Evolutionary conservation across 2,888 invertebrate genomes (phyloP), one percentile per base, ranked within the genome.

Genomic region (Nebria salina): DNA sequence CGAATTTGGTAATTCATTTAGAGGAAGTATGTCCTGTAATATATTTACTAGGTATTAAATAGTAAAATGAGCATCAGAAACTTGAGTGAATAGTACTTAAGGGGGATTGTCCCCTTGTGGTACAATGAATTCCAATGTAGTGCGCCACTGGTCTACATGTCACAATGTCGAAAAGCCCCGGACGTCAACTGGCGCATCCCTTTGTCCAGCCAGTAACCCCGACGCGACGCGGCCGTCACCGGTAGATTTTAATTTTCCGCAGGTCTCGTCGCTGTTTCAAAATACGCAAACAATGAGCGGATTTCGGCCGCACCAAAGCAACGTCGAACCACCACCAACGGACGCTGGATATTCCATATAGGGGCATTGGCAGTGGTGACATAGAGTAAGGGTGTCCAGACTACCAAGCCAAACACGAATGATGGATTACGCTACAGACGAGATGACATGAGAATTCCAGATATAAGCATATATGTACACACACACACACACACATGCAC

Each of bases 281-380:
- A 78, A 78, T 78, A 78, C 78, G 73, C 73, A 78, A 78, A 78
- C 78, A 78, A 78, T 78, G 78, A 76, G 42, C 72, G 78, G 78
- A 72, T 78, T 77, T 78, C 73, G 68, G 65, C 75, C n/a, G 13
- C 34, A 34, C 34, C 34, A 34, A 34, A 34, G 34, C 34, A 66
- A 34, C 13, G 70, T 70, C 70, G 70, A 70, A 34, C 13, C 15
- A 11, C 70, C 26, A 70, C 11, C 11, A 26, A 9, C 70, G 13
- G 20, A 25, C 25, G 2, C 4, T 70, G 70, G 20, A 7, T 9
- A 25, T 34, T 25, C n/a, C 5, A 70, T 70, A 34, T 26, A 34
- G 75, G 70, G 75, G 65, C 72, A 20, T 66, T 65, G 54, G 72
- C 42, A 13, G 72, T 13, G 77, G 42, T 20, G 77, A 13, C 72